Percentiles rank a stretch among this genome's conserved stretches.
Evolutionary conservation across 2,797 vertebrate genomes (phyloP).

Genomic region (Erethizon dorsatum): DNA sequence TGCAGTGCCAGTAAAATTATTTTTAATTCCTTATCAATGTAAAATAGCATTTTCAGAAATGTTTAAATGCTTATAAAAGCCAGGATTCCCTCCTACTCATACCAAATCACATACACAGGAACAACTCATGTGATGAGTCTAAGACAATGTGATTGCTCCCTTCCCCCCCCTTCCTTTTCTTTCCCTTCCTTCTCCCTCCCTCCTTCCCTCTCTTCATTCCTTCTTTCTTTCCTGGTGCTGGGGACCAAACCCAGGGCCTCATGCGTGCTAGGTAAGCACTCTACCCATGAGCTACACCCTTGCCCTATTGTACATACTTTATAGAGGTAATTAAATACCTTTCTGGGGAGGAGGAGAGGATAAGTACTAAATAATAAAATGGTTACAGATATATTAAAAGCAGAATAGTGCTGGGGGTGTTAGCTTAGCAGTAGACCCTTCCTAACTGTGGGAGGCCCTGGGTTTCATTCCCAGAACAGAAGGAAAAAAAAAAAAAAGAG

Average conservation of each 20-base stretch:
- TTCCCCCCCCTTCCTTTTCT: background rate
- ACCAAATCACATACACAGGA: background rate
- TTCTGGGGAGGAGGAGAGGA: background rate
- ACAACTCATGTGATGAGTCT: background rate
- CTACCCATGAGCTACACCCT: background rate
- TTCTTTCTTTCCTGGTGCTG: background rate
- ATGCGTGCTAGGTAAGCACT: background rate
- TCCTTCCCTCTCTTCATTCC: no score
- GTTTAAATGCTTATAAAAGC: background rate
- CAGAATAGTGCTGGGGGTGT: background rate
- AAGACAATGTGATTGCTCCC: background rate
- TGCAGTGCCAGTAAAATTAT: background rate
- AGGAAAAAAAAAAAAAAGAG: background rate
- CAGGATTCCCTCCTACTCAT: background rate
- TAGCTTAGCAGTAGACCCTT: background rate
- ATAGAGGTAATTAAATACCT: background rate
- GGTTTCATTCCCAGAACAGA: background rate
- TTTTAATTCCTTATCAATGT: background rate
- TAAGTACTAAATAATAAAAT: background rate
- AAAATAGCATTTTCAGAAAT: constrained; percentile 55
- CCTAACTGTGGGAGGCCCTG: background rate
- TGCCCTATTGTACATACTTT: background rate
- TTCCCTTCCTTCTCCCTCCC: background rate
- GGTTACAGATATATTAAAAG: background rate
- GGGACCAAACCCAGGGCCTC: background rate